Conservation (phyloP, 2,113 vertebrate genomes). For the Oncorhynchus gorbuscha region DNA sequence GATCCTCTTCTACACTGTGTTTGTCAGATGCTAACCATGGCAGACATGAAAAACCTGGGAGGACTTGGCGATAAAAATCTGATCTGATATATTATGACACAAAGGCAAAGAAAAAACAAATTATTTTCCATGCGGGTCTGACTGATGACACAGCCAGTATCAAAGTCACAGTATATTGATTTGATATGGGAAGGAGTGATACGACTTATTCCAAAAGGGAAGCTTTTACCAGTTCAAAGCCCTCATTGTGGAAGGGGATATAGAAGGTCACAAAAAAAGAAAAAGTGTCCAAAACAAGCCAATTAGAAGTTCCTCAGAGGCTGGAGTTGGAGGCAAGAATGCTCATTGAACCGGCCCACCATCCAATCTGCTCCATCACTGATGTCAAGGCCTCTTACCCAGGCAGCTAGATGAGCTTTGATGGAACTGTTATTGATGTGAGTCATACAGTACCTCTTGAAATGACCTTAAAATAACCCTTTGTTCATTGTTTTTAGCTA, state of each 20-base stretch:
- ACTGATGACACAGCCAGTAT: too few relatives aligned
- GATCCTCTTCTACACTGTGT: too few relatives aligned
- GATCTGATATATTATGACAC: neutral
- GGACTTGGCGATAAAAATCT: neutral
- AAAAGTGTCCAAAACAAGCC: neutral
- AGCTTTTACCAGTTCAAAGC: too few relatives aligned
- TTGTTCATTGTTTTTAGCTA: neutral
- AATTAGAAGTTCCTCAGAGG: neutral
- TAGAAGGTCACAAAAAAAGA: neutral
- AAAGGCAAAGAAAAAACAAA: neutral
- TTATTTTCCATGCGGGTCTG: too few relatives aligned
- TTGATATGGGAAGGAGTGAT: too few relatives aligned
- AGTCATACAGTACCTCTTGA: neutral
- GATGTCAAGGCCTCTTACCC: neutral
- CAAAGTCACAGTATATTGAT: too few relatives aligned
- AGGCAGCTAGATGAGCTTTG: neutral
- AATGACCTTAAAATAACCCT: neutral
- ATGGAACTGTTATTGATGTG: slow-evolving; percentile 9
- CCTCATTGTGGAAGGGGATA: too few relatives aligned
- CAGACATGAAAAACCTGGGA: neutral
- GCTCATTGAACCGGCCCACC: neutral
- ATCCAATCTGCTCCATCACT: neutral
- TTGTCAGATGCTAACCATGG: neutral
- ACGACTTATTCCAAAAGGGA: too few relatives aligned
- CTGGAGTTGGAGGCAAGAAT: neutral